A percentile compares a stretch with the other conserved stretches of the same genome.
phyloP scores from a whole-genome alignment of 2,113 vertebrate species.

The Saimiri boliviensis region DNA sequence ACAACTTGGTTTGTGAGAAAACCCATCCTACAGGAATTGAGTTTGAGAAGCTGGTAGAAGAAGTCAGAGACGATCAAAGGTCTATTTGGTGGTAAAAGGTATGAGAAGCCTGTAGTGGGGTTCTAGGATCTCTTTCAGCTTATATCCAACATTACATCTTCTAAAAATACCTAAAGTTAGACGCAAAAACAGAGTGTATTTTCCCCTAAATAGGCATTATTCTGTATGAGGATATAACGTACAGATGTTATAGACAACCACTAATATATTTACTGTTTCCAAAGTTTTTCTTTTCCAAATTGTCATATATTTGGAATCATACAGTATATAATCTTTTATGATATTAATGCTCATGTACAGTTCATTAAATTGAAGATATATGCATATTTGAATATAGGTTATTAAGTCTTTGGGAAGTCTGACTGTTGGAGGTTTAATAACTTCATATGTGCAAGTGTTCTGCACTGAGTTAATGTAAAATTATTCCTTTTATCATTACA shows the following conservation, averaged over 20 bases:
- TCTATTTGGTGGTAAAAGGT: neutral
- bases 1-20: neutral
- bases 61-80: neutral
- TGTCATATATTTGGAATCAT: too few relatives aligned
- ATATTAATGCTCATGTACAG: neutral
- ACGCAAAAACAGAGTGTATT: constrained; percentile 5
- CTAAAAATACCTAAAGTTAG: neutral
- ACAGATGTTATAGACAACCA: neutral
- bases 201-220: neutral
- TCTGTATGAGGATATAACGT: neutral
- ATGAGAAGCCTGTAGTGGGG: neutral
- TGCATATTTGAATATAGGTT: constrained; percentile 4
- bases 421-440: neutral
- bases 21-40: neutral
- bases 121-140: neutral
- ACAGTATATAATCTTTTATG: too few relatives aligned
- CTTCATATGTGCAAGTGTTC: neutral
- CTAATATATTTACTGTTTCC: too few relatives aligned
- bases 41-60: neutral
- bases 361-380: neutral
- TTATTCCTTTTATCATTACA: constrained; percentile 9
- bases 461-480: neutral
- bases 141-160: neutral
- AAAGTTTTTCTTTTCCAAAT: too few relatives aligned
- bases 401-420: neutral